Evolutionary conservation across 2,113 vertebrate species (phyloP).

Genomic region (Syngnathus typhle): DNA sequence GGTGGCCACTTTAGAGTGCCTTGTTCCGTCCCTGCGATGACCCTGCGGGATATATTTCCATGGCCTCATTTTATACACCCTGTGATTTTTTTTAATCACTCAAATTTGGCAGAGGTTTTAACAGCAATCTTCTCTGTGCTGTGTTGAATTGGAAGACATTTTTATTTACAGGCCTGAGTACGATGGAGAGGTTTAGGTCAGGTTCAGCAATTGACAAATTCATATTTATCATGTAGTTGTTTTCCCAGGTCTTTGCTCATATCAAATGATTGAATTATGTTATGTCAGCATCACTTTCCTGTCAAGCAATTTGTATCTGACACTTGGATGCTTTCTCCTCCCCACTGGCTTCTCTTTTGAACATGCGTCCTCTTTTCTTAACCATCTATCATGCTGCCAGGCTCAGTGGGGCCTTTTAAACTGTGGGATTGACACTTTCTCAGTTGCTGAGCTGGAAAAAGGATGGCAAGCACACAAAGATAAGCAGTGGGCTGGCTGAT

Average conservation of each 20-base stretch:
- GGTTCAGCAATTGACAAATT: background rate
- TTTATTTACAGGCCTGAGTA: background rate
- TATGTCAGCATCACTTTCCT: conserved; percentile 59
- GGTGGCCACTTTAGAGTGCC: too few species aligned
- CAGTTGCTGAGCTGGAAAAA: conserved; percentile 80
- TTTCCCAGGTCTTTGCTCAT: background rate
- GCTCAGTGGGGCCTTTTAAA: conserved; percentile 77
- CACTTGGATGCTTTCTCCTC: conserved; percentile 45
- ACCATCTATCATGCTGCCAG: conserved; percentile 80
- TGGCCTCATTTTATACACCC: too few species aligned
- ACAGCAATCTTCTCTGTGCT: too few species aligned
- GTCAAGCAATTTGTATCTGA: conserved; percentile 5
- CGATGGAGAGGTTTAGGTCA: background rate
- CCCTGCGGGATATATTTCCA: too few species aligned
- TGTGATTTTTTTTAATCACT: too few species aligned
- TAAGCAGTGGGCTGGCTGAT: conserved; percentile 53
- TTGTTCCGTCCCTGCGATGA: too few species aligned
- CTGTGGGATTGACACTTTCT: conserved; percentile 82
- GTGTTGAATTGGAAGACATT: too few species aligned
- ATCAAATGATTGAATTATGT: conserved; percentile 7
- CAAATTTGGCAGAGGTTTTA: too few species aligned
- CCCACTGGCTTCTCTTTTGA: conserved; percentile 59
- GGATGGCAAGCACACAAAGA: conserved; percentile 65
- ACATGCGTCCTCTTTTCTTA: conserved; percentile 77
- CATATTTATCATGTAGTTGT: background rate